Evolutionary conservation across 2,113 vertebrate species (phyloP), one percentile per base, ranked within the genome.

Genomic region (Saimiri boliviensis): DNA sequence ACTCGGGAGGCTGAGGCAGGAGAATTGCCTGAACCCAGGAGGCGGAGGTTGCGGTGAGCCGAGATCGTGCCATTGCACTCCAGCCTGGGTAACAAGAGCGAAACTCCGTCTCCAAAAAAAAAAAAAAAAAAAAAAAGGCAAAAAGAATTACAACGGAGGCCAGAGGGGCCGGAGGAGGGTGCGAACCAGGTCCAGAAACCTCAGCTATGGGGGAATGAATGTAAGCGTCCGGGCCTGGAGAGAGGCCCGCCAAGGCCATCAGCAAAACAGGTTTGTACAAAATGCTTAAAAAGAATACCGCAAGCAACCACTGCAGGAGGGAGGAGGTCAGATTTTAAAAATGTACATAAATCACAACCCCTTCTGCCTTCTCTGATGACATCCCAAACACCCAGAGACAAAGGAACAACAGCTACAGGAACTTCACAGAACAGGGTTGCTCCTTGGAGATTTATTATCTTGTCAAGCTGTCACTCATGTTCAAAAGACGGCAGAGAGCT

Each of bases 381-480:
- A 52, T 0, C 6, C 35, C 10, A n/a, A 32, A 85, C 23, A 56
- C 42, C 74, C 77, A 19, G 89, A 73, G 89, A 7, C 32, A 10
- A 63, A 0, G 17, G 37, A 12, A n/a, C 42, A 1, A 10, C 13
- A 16, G 86, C 11, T 20, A 3, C 19, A 1, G 3, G 63, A 23
- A 13, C 77, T 27, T 76, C 42, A 8, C 56, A 45, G 45, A 37
- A 3, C 1, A 0, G 0, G 49, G 86, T 35, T 21, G 63, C 5
- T 45, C 8, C 4, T 1, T 9, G 6, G 0, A 4, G 32, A 12
- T 3, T 2, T 2, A 3, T 7, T 0, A 3, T 0, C 37, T 66
- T 17, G 52, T 40, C 27, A 13, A 27, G 60, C 68, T 52, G 84
- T 40, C 86, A n/a, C 20, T 40, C 66, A 4, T 0, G 4, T 4